Conservation (phyloP, 2,888 invertebrate genomes). For the Apotomis turbidana region DNA sequence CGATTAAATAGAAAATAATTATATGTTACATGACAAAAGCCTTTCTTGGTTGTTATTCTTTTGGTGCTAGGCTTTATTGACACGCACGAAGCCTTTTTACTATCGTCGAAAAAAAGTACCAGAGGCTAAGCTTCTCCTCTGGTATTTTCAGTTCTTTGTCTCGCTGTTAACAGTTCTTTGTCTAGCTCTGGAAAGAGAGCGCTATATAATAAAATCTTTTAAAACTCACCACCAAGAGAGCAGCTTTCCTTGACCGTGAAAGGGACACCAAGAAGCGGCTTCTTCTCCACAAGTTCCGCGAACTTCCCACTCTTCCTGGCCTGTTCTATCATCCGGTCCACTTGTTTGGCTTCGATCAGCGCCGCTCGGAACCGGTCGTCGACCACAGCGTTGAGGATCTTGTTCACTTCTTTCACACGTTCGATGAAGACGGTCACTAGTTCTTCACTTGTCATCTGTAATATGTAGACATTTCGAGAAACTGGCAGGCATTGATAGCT, state of each 20-base stretch:
- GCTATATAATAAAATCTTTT: not conserved
- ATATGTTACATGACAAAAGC: too few species aligned
- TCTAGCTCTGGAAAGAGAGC: too few species aligned
- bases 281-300: conserved; percentile 71
- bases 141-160: too few species aligned
- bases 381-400: conserved; percentile 87
- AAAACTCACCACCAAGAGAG: conserved; percentile 86
- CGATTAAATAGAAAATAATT: too few species aligned
- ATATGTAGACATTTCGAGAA: too few species aligned
- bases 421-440: conserved; percentile 85
- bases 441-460: conserved; percentile 84
- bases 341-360: conserved; percentile 84
- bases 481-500: too few species aligned
- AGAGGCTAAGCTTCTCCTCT: too few species aligned
- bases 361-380: conserved; percentile 86
- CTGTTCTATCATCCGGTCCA: conserved; percentile 75
- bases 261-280: conserved; percentile 91
- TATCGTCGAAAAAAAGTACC: too few species aligned
- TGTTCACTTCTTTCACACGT: conserved; percentile 86
- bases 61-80: too few species aligned
- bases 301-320: conserved; percentile 58
- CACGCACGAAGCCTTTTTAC: too few species aligned
- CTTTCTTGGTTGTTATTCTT: too few species aligned
- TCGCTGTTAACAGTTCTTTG: too few species aligned
- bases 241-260: conserved; percentile 93